These are phyloP conservation scores for Campoletis raptor DNA, from an alignment of 2,888 invertebrate species.

Conservation along the genomic window DNA sequence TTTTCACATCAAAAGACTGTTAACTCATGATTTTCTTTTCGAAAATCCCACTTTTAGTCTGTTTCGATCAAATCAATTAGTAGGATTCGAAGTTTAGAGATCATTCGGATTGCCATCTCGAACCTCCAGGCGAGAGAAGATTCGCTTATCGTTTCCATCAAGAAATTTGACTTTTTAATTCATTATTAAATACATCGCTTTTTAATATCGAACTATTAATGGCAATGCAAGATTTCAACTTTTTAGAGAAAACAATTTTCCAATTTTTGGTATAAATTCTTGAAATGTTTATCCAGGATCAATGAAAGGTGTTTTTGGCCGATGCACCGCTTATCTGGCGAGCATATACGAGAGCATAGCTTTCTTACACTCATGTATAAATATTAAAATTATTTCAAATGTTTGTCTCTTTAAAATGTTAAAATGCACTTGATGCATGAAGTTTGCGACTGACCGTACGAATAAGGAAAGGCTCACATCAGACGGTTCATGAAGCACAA, in stretches of 20 bases:
- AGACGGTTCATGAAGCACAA: conserved; percentile 5
- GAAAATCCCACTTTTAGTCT: neutral
- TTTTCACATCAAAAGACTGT: neutral
- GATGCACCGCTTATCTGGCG: neutral
- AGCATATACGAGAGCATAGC: neutral
- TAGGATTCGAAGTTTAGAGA: neutral
- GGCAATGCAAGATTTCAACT: neutral
- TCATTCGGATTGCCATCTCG: neutral
- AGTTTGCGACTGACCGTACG: neutral
- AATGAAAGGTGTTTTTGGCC: neutral
- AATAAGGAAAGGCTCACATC: neutral
- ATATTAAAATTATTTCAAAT: neutral
- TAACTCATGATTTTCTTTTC: neutral
- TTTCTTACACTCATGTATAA: neutral
- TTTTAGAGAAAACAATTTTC: neutral
- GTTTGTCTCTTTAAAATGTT: neutral
- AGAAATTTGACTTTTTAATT: conserved; percentile 5
- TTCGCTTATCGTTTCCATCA: too few relatives aligned
- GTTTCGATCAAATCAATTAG: neutral
- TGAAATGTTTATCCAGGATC: neutral
- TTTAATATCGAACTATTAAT: neutral
- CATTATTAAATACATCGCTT: neutral
- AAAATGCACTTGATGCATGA: neutral
- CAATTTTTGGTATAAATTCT: neutral
- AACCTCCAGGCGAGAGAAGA: neutral